phyloP scores from a whole-genome alignment of 2,888 invertebrate species.

The Trachelus troglodyta region DNA sequence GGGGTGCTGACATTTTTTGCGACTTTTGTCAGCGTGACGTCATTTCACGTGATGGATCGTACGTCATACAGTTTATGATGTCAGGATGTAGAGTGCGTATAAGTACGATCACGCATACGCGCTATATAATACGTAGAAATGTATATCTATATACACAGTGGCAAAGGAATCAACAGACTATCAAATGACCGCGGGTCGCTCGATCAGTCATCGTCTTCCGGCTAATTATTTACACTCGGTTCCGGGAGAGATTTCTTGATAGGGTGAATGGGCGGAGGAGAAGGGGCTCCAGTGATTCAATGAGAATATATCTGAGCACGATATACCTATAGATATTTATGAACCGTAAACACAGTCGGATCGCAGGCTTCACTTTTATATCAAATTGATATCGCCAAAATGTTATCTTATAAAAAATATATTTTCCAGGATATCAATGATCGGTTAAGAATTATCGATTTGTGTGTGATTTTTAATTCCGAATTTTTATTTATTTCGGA shows the following conservation, averaged over 20 bases:
- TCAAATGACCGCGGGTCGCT: conserved; percentile 14
- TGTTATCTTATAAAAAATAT: neutral
- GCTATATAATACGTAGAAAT: neutral
- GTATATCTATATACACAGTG: neutral
- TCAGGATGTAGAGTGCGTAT: neutral
- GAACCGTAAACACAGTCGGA: neutral
- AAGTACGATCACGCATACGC: neutral
- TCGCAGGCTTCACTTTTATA: neutral
- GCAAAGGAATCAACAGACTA: neutral
- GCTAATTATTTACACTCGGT: conserved; percentile 21
- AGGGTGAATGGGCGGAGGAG: neutral
- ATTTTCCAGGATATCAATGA: neutral
- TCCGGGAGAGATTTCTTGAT: conserved; percentile 19
- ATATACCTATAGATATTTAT: neutral
- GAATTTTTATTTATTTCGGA: neutral
- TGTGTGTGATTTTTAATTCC: neutral
- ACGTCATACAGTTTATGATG: neutral
- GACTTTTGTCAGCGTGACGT: neutral
- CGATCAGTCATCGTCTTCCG: conserved; percentile 22
- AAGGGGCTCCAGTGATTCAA: neutral
- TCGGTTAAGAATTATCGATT: neutral
- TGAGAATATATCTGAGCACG: neutral
- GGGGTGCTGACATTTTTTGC: neutral
- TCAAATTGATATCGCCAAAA: neutral
- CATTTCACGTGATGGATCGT: neutral